Evolutionary conservation across 1,140 invertebrate species (phyloP).

Genomic region (Leucophenga varia): DNA sequence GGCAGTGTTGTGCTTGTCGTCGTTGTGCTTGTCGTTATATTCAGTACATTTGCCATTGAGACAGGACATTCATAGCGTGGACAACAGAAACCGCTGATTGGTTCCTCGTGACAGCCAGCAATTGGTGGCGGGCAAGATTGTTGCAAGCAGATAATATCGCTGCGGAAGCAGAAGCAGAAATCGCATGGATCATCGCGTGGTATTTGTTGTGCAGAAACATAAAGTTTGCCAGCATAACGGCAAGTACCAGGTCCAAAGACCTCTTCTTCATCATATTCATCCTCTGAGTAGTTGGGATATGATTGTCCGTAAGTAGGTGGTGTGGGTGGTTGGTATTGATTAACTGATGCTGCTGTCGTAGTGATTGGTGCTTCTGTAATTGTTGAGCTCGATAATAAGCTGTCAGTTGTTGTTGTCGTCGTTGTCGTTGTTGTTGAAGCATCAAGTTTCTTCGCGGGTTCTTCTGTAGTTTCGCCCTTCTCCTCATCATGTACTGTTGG

Average conservation of each 20-base stretch:
- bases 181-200: slow-evolving; percentile 91
- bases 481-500: slow-evolving; percentile 8
- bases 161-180: slow-evolving; percentile 96
- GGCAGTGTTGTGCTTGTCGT: slow-evolving; percentile 83
- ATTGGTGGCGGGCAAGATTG: slow-evolving; percentile 94
- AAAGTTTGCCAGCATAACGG: slow-evolving; percentile 86
- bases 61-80: slow-evolving; percentile 92
- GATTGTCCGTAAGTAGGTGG: slow-evolving; percentile 47
- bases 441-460: too few species aligned
- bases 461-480: slow-evolving; percentile 8
- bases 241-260: slow-evolving; percentile 85
- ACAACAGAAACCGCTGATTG: slow-evolving; percentile 91
- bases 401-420: slow-evolving; percentile 20
- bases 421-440: slow-evolving; percentile 2
- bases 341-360: slow-evolving; percentile 24
- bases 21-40: slow-evolving; percentile 79
- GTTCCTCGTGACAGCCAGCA: slow-evolving; percentile 84
- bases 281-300: slow-evolving; percentile 57
- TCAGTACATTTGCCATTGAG: slow-evolving; percentile 74
- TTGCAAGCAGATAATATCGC: slow-evolving; percentile 92
- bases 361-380: slow-evolving; percentile 21
- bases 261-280: slow-evolving; percentile 70
- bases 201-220: slow-evolving; percentile 92
- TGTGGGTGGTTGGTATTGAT: slow-evolving; percentile 35
- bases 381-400: slow-evolving; percentile 11